Evolutionary conservation across 1,140 invertebrate genomes (phyloP).

Genomic region (Zaprionus capensis): DNA sequence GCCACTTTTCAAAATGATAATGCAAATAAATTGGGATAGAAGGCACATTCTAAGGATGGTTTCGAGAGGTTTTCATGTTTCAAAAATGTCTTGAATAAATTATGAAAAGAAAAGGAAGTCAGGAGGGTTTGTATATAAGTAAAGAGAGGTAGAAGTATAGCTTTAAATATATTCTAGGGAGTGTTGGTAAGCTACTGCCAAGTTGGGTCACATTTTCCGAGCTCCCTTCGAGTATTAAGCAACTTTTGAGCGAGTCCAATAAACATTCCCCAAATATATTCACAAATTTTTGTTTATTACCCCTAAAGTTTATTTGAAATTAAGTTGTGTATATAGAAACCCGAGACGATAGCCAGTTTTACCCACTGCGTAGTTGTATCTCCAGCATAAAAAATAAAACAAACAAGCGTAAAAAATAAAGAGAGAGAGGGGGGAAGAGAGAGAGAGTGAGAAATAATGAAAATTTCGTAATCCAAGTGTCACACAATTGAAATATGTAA

Average conservation of each 20-base stretch:
- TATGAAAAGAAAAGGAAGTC: not conserved
- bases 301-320: constrained; percentile 15
- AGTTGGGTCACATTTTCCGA: not conserved
- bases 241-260: not conserved
- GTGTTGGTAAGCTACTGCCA: too few species aligned
- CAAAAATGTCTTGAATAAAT: not conserved
- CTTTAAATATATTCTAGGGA: too few species aligned
- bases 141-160: too few species aligned
- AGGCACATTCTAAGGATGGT: not conserved
- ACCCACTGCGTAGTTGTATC: constrained; percentile 29
- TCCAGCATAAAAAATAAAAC: constrained; percentile 2
- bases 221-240: not conserved
- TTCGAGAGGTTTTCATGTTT: not conserved
- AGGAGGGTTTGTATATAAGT: too few species aligned
- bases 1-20: not conserved
- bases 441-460: constrained; percentile 26
- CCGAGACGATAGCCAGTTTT: constrained; percentile 21
- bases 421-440: not conserved
- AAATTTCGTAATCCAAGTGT: constrained; percentile 73
- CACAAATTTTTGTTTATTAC: constrained; percentile 17
- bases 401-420: constrained; percentile 46
- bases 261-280: not conserved
- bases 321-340: constrained; percentile 39
- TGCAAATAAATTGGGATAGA: constrained; percentile 23
- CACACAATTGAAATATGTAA: constrained; percentile 79